Evolutionary conservation across 2,888 invertebrate species (phyloP), one percentile per base, ranked within the genome.

Genomic region (Nephrocerus scutellatus): DNA sequence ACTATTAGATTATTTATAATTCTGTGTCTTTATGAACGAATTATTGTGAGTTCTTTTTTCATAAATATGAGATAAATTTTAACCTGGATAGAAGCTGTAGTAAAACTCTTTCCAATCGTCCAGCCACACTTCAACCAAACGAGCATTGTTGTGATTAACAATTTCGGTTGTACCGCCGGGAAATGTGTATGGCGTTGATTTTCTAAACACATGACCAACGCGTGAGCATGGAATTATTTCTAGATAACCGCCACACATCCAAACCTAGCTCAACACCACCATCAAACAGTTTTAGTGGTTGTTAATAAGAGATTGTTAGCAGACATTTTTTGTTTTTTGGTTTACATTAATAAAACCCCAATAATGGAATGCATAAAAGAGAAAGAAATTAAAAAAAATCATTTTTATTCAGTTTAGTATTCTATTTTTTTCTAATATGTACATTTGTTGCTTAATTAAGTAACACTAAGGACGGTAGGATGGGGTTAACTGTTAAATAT

Each of bases 71-170:
- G 21, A 30, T 30, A 47, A 41, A 42, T 48, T 46, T 58, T 67
- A 74, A 91, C 92, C 91, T 84, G 92, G 92, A 77, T 92, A 92
- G 77, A 93, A 90, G 76, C 87, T 89, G 84, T 90, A 93, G 84
- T 91, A 93, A 83, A 95, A 93, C 70, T 88, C 86, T 79, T 91
- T 91, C 87, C 96, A 96, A 66, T 95, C 91, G 76, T 97, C 97
- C 74, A 98, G 83, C 97, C 97, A 98, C 60, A 97, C 97, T 72
- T 95, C 92, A 52, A 93, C 96, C 62, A 96, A 85, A 57, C 97
- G 81, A 68, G 93, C 92, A 74, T 95, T 93, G 82, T 98, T 98
- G 76, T 93, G 91, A 77, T 96, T 93, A 72, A 97, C 96, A 66
- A 96, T 91, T 64, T 84, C 84, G 72, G 87, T 87, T 58, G 91